phyloP scores from a whole-genome alignment of 2,797 vertebrate species.

The Smutsia temminckii region DNA sequence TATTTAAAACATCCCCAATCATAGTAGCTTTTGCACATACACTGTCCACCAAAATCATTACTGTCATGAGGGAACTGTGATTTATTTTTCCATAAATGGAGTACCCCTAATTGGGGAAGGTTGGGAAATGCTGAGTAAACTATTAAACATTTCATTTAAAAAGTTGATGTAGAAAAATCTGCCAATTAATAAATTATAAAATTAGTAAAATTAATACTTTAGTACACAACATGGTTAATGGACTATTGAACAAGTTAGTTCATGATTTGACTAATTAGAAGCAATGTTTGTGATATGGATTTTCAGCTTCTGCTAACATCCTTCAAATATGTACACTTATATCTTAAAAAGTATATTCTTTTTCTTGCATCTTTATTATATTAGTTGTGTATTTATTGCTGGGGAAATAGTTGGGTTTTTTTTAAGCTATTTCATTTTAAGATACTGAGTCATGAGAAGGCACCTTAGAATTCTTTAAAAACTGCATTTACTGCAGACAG shows the following conservation, averaged over 20 bases:
- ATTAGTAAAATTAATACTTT: neutral
- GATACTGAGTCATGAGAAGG: neutral
- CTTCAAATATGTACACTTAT: neutral
- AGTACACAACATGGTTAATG: neutral
- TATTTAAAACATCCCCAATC: neutral
- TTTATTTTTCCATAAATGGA: neutral
- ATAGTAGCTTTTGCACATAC: neutral
- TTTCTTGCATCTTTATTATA: neutral
- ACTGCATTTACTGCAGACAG: neutral
- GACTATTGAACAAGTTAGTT: neutral
- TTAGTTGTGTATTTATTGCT: neutral
- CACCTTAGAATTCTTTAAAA: neutral
- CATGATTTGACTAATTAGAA: neutral
- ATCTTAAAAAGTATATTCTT: neutral
- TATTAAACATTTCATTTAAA: neutral
- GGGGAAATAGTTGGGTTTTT: neutral
- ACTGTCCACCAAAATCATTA: neutral
- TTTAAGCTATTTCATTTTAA: neutral
- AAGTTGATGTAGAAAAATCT: neutral
- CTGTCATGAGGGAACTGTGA: neutral
- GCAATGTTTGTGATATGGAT: neutral
- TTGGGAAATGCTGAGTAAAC: neutral
- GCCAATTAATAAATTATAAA: neutral
- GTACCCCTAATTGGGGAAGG: neutral
- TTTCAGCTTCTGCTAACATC: neutral